Conservation (phyloP, 1,140 invertebrate species). For the Teleogryllus occipitalis region DNA sequence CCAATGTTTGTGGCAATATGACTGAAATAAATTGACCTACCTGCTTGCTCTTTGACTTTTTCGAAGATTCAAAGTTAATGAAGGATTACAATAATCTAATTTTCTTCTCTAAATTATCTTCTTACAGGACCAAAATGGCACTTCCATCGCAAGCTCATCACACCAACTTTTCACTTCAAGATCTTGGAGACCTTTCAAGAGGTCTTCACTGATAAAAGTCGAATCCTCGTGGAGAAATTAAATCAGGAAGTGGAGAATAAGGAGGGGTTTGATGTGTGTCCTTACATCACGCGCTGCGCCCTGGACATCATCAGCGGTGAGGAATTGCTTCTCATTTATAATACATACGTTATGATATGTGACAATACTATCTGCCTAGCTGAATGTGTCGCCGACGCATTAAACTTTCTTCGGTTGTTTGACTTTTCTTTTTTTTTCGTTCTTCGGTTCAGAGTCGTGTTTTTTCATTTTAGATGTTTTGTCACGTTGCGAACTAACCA, state of each 20-base stretch:
- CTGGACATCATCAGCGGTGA: slow-evolving; percentile 68
- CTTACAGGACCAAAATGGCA: slow-evolving; percentile 57
- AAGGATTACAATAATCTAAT: too few relatives aligned
- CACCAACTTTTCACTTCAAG: slow-evolving; percentile 67
- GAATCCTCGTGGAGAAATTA: slow-evolving; percentile 48
- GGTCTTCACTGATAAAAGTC: slow-evolving; percentile 57
- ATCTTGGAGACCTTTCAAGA: slow-evolving; percentile 65
- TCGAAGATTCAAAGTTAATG: too few relatives aligned
- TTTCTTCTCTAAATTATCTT: not conserved
- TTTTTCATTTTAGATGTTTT: too few relatives aligned
- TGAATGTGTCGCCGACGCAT: too few relatives aligned
- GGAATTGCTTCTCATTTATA: slow-evolving; percentile 16
- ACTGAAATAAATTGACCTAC: too few relatives aligned
- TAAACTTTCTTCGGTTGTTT: too few relatives aligned
- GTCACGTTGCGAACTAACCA: too few relatives aligned
- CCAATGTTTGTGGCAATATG: too few relatives aligned
- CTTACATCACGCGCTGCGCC: slow-evolving; percentile 54
- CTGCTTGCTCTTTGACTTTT: too few relatives aligned
- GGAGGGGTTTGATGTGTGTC: slow-evolving; percentile 47
- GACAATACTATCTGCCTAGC: too few relatives aligned
- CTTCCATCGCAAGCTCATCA: slow-evolving; percentile 55
- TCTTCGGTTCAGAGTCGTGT: too few relatives aligned
- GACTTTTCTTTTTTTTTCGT: too few relatives aligned
- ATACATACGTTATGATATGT: not conserved
- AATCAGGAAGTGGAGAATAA: slow-evolving; percentile 31